Conservation (phyloP, 2,113 vertebrate species). For the Brachyhypopomus gauderio region DNA sequence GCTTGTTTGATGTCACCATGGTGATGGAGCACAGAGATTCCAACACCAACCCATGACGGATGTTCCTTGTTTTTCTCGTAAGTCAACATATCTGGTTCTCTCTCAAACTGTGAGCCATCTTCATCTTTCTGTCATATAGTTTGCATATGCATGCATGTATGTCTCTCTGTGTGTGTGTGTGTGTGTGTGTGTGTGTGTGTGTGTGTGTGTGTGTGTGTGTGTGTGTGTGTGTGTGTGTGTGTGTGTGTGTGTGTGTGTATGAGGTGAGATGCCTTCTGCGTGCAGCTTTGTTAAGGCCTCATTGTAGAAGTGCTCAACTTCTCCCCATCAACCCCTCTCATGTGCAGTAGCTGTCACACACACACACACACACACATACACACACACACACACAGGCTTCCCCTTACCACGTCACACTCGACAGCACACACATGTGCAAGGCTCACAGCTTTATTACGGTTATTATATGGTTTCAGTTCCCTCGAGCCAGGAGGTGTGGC, state of each 20-base stretch:
- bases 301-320: not conserved
- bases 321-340: not conserved
- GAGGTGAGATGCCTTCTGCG: no score
- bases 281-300: no score
- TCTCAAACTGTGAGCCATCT: not conserved
- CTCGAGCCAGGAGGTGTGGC: not conserved
- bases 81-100: constrained; percentile 10
- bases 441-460: constrained; percentile 42
- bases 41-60: not conserved
- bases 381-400: not conserved
- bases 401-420: not conserved
- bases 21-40: constrained; percentile 15
- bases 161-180: not conserved
- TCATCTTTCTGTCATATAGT: not conserved
- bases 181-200: not conserved
- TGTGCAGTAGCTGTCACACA: no score
- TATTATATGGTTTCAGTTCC: constrained; percentile 36
- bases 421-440: constrained; percentile 3
- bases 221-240: no score
- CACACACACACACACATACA: no score
- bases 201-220: not conserved
- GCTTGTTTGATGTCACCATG: constrained; percentile 17
- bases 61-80: not conserved
- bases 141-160: no score
- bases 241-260: no score